Evolutionary conservation across 2,888 invertebrate genomes (phyloP).

Genomic region (Hirtodrosophila cameraria): DNA sequence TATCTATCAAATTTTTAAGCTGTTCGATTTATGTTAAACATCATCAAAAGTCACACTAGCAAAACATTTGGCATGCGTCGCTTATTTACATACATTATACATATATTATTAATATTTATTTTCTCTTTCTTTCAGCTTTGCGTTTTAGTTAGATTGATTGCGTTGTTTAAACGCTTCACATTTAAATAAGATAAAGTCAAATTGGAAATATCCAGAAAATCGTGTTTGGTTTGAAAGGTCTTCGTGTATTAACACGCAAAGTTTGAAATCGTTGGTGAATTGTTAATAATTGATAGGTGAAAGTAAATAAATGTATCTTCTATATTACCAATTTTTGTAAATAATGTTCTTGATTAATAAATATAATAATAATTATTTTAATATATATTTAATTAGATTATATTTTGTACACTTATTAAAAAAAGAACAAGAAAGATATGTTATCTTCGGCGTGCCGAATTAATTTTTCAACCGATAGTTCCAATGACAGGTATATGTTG

Average conservation of each 20-base stretch:
- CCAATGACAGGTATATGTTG: too few species aligned
- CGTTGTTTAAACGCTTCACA: slow-evolving; percentile 48
- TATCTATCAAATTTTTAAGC: slow-evolving; percentile 76
- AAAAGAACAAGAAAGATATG: too few species aligned
- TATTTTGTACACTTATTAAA: too few species aligned
- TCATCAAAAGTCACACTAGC: slow-evolving; percentile 74
- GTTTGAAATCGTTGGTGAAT: slow-evolving; percentile 8
- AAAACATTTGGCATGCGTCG: slow-evolving; percentile 72
- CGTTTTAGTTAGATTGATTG: slow-evolving; percentile 51
- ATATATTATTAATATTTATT: slow-evolving; percentile 35
- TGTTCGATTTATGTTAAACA: slow-evolving; percentile 77
- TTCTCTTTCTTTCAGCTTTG: background rate
- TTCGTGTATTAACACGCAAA: slow-evolving; percentile 38
- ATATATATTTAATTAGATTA: too few species aligned
- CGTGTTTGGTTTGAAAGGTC: slow-evolving; percentile 27
- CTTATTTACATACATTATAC: slow-evolving; percentile 67
- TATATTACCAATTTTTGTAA: too few species aligned
- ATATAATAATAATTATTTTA: too few species aligned
- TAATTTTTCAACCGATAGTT: too few species aligned
- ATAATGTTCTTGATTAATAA: too few species aligned
- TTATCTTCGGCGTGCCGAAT: too few species aligned
- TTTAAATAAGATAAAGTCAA: slow-evolving; percentile 31
- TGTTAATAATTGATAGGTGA: slow-evolving; percentile 18
- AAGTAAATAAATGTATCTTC: slow-evolving; percentile 5
- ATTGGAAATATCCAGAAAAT: slow-evolving; percentile 5